Evolutionary conservation across 2,888 invertebrate species (phyloP), one percentile per base, ranked within the genome.

Genomic region (Syrphus vitripennis): DNA sequence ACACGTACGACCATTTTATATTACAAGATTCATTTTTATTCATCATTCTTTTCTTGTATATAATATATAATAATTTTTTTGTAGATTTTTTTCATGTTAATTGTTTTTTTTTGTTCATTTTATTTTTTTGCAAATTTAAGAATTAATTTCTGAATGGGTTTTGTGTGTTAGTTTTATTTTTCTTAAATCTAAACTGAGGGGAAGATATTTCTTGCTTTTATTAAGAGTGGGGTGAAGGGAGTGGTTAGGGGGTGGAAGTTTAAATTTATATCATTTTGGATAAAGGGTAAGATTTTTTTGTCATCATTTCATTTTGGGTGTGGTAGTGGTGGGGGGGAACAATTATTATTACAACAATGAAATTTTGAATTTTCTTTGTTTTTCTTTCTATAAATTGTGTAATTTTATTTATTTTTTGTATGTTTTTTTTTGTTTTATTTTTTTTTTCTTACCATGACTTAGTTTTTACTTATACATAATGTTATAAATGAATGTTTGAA

Each of bases 61-160:
- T 86, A 86, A 86, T 86, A 86, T 86, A 86, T 86, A 86, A 82
- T 86, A 86, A 86, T 86, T 86, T 83, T 84, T 70, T 84, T 83
- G 72, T 83, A 65, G 65, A 55, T 79, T 83, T 59, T 83, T 81
- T 67, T 67, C 67, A 50, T 50, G 67, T 67, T 67, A 67, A 67
- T 67, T 77, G 59, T 70, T 70, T 80, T 75, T 63, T 63, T 57
- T 53, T 50, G 61, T 81, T 80, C 48, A 50, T 77, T 42, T 80
- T 79, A 42, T 70, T 79, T 86, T 74, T 74, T 86, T 86, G 81
- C 82, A 81, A 86, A 86, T 82, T 86, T 82, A 82, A 82, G 77
- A 82, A 77, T 77, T 86, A 82, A 77, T 77, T 86, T 86, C 82
- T 74, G 86, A 86, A 86, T 81, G 82, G 77, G 69, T 83, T 86